Evolutionary conservation across 2,888 invertebrate species (phyloP).

Genomic region (Nesidiocoris tenuis): DNA sequence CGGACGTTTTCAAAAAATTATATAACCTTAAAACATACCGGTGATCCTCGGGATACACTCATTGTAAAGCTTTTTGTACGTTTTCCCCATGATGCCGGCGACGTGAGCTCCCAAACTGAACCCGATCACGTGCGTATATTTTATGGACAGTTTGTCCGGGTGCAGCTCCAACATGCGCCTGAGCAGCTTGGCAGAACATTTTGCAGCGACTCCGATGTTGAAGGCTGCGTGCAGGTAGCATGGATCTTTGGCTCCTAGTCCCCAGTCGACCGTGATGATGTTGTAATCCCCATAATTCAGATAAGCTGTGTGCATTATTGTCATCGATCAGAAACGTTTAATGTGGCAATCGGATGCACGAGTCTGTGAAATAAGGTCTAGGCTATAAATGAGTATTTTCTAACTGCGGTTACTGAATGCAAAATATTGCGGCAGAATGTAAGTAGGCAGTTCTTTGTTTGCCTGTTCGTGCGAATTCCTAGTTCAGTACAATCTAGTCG

Average conservation of each 20-base stretch:
- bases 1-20: too few species aligned
- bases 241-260: slow-evolving; percentile 60
- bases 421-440: too few species aligned
- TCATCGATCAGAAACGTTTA: too few species aligned
- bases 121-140: slow-evolving; percentile 62
- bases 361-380: too few species aligned
- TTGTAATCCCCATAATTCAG: slow-evolving; percentile 61
- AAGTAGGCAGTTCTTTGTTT: too few species aligned
- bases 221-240: slow-evolving; percentile 63
- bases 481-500: too few species aligned
- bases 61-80: slow-evolving; percentile 50
- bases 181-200: slow-evolving; percentile 62
- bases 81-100: slow-evolving; percentile 61
- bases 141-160: slow-evolving; percentile 54
- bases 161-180: slow-evolving; percentile 56
- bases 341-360: too few species aligned
- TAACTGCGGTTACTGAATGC: too few species aligned
- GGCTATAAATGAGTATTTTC: too few species aligned
- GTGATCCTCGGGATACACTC: slow-evolving; percentile 59
- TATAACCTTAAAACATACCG: too few species aligned
- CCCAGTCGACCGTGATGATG: slow-evolving; percentile 65
- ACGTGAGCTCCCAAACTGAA: slow-evolving; percentile 67
- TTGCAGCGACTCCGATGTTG: slow-evolving; percentile 63
- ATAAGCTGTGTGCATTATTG: too few species aligned
- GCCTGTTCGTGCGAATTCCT: too few species aligned